Percentiles rank a stretch among this genome's conserved stretches.
Evolutionary conservation across 2,888 invertebrate genomes (phyloP).

Genomic region (Coleophora flavipennella): DNA sequence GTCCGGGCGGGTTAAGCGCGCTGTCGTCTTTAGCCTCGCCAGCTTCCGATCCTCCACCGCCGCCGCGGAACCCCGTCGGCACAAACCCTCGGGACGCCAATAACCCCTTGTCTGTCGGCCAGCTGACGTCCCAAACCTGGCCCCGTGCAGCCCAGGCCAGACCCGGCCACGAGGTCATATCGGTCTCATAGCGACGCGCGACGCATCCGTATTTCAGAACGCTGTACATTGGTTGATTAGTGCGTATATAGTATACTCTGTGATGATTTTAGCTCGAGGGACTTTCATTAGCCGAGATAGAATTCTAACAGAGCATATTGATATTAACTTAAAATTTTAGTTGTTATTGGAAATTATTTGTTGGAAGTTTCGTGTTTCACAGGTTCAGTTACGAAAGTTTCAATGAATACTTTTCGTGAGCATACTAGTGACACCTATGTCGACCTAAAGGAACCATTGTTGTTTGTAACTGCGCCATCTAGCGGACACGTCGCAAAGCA

Average conservation of each 20-base stretch:
- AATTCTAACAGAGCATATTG: constrained; percentile 21
- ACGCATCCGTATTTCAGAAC: constrained; percentile 2
- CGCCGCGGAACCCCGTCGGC: constrained; percentile 84
- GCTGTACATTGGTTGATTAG: constrained; percentile 1
- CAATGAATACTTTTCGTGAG: constrained; percentile 18
- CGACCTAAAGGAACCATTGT: constrained; percentile 13
- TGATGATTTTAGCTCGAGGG: constrained; percentile 24
- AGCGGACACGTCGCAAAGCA: constrained; percentile 30
- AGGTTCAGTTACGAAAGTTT: constrained; percentile 15
- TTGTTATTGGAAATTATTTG: constrained; percentile 16
- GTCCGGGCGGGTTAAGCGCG: constrained; percentile 65
- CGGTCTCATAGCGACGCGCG: constrained; percentile 55
- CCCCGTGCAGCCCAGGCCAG: constrained; percentile 50
- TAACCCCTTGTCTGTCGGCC: constrained; percentile 92
- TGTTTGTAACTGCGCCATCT: constrained; percentile 32
- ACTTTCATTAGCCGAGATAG: constrained; percentile 24
- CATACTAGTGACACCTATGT: constrained; percentile 27
- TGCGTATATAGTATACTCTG: constrained; percentile 15
- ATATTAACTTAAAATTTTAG: not conserved
- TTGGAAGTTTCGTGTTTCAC: constrained; percentile 18
- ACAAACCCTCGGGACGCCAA: constrained; percentile 94
- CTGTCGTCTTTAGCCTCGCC: constrained; percentile 80
- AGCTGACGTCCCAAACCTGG: constrained; percentile 82
- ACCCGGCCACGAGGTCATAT: constrained; percentile 60
- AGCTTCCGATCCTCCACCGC: constrained; percentile 77